A percentile compares a stretch with the other conserved stretches of the same genome.
phyloP scores from a whole-genome alignment of 2,797 vertebrate genomes.

The Enteromius trimaculatus region DNA sequence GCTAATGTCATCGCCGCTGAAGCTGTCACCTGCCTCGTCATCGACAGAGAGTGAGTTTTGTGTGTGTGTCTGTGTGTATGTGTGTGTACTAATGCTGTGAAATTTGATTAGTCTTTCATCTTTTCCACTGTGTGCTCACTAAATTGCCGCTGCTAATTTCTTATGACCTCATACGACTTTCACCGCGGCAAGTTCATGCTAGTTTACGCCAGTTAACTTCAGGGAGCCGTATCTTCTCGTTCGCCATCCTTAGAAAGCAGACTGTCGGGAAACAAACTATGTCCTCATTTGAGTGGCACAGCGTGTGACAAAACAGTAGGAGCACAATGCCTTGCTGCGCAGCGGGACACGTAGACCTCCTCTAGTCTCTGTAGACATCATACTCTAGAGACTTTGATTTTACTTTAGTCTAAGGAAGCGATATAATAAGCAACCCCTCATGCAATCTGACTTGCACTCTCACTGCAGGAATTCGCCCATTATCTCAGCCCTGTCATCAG shows the following conservation, averaged over 20 bases:
- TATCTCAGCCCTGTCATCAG: conserved; percentile 27
- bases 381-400: conserved; percentile 17
- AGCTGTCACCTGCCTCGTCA: conserved; percentile 92
- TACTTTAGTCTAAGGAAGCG: background rate
- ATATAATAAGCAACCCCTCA: conserved; percentile 52
- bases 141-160: conserved; percentile 22
- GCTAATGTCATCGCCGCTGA: conserved; percentile 92
- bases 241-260: background rate
- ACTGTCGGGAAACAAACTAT: conserved; percentile 22
- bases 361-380: conserved; percentile 15
- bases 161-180: conserved; percentile 30
- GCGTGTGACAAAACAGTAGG: conserved; percentile 19
- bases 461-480: conserved; percentile 23
- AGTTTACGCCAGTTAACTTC: background rate
- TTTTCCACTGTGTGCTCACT: conserved; percentile 21
- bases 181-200: background rate
- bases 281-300: conserved; percentile 26
- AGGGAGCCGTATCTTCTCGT: background rate
- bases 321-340: conserved; percentile 24
- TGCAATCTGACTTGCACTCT: conserved; percentile 7
- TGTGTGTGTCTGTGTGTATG: conserved; percentile 22
- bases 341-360: background rate
- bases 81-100: conserved; percentile 25
- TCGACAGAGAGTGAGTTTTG: conserved; percentile 93
- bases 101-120: conserved; percentile 35